A percentile compares a stretch with the other conserved stretches of the same genome.
Evolutionary conservation across 2,797 vertebrate genomes (phyloP).

Genomic region (Centroberyx gerrardi): DNA sequence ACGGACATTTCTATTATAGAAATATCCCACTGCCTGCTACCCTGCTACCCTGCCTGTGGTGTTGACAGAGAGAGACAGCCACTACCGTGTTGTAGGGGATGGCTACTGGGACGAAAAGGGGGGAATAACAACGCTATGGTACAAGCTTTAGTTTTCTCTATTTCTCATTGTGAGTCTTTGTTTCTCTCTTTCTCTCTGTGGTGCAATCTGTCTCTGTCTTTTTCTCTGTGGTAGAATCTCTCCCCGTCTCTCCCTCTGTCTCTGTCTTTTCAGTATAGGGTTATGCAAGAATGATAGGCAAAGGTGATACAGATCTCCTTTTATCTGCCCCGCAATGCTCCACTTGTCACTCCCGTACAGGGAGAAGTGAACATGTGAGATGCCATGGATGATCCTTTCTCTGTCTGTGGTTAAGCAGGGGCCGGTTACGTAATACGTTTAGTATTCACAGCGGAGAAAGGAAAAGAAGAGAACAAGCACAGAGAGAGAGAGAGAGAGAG

Average conservation of each 20-base stretch:
- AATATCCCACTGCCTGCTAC: constrained; percentile 51
- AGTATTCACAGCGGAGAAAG: constrained; percentile 63
- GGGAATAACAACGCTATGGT: constrained; percentile 25
- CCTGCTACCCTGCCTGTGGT: constrained; percentile 20
- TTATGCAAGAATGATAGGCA: constrained; percentile 50
- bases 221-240: not conserved
- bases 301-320: constrained; percentile 60
- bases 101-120: constrained; percentile 33
- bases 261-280: constrained; percentile 31
- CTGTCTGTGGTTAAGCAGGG: constrained; percentile 34
- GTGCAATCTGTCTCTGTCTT: constrained; percentile 13
- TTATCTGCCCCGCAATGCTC: constrained; percentile 48
- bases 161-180: constrained; percentile 43
- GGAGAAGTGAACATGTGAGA: constrained; percentile 62
- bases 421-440: constrained; percentile 67
- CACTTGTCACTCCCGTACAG: constrained; percentile 67
- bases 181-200: constrained; percentile 22
- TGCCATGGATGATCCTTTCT: constrained; percentile 58
- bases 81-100: constrained; percentile 11
- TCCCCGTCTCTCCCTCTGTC: not conserved
- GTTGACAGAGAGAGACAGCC: constrained; percentile 23
- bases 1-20: constrained; percentile 78
- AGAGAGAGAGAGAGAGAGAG: constrained; percentile 12
- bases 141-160: constrained; percentile 33
- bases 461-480: constrained; percentile 14